Base-by-base conservation (phyloP, 2,113 vertebrate species). In the Cacatua alba region DNA sequence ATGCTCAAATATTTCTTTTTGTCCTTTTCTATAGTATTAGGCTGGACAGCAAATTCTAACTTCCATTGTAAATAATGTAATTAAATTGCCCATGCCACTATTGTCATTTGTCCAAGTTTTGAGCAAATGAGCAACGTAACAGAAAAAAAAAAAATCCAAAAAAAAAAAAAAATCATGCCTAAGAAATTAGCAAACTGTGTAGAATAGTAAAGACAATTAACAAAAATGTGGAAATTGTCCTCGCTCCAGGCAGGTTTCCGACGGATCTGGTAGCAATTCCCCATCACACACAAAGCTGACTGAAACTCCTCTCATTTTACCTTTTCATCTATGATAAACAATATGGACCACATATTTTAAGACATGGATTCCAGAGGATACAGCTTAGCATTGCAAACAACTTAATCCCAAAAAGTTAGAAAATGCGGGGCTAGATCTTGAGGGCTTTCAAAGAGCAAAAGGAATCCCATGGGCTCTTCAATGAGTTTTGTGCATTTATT, bases 1-100 rank as follows among this genome's bases (percentile, higher is more conserved):
- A 95, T 87, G 49, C 37, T 83, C 55, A 87, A 90, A 44, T 95
- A 88, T 90, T 91, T 80, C 16, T 94, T 88, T 70, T 93, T 92
- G 89, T 62, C 14, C 87, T 20, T 72, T 64, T 76, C 10, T 24
- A 57, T 28, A 65, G 15, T 52, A 74, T 78, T 87, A 86, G 43
- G 31, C n/a, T 91, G 63, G 48, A 90, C 13, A 57, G n/a, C 25
- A 92, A 75, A 95, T 70, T 86, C 44, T 93, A 68, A 62, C 48
- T 86, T 96, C 93, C 59, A 67, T 95, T 59, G 71, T 80, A 87
- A 94, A 84, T 81, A 91, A 94, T 55, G 62, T 64, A 19, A 31
- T 78, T 95, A 95, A 94, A 95, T 91, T 83, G 14, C 9, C 76
- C 39, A 25, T 81, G 63, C 55, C 94, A 46, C 88, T 95, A 78